Conservation (phyloP, 2,797 vertebrate genomes). For the Scomberomorus guttatus region DNA sequence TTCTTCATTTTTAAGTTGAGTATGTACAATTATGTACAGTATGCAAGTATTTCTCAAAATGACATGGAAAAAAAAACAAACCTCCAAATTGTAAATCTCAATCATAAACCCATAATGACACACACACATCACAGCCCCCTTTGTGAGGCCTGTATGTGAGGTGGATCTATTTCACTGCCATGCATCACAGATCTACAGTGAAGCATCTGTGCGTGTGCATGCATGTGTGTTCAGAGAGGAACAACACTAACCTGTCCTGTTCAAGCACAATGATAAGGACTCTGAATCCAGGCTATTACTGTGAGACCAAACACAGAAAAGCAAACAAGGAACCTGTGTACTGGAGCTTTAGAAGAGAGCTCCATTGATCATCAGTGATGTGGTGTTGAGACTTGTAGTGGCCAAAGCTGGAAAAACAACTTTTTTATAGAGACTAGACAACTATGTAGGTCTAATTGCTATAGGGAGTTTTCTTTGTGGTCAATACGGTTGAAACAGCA, state of each 20-base stretch:
- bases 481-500: not conserved
- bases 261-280: slow-evolving; percentile 43
- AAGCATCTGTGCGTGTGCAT: not conserved
- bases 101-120: no score
- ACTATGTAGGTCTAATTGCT: not conserved
- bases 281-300: slow-evolving; percentile 56
- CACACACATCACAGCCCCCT: slow-evolving; percentile 1
- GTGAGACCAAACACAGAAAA: slow-evolving; percentile 49
- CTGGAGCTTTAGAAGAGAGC: slow-evolving; percentile 44
- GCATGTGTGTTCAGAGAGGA: slow-evolving; percentile 2
- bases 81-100: no score
- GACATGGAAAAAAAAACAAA: no score
- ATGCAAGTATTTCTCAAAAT: no score
- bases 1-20: no score
- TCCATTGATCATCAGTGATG: slow-evolving; percentile 40
- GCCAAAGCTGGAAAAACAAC: not conserved
- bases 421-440: not conserved
- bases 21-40: no score
- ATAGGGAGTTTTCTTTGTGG: not conserved
- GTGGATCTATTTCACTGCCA: slow-evolving; percentile 35
- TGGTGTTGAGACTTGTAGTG: not conserved
- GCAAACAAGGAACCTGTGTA: slow-evolving; percentile 37
- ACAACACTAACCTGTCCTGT: slow-evolving; percentile 26
- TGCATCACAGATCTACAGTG: slow-evolving; percentile 7
- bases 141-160: slow-evolving; percentile 21